Evolutionary conservation across 2,888 invertebrate genomes (phyloP).

Genomic region (Drosophila greeni): DNA sequence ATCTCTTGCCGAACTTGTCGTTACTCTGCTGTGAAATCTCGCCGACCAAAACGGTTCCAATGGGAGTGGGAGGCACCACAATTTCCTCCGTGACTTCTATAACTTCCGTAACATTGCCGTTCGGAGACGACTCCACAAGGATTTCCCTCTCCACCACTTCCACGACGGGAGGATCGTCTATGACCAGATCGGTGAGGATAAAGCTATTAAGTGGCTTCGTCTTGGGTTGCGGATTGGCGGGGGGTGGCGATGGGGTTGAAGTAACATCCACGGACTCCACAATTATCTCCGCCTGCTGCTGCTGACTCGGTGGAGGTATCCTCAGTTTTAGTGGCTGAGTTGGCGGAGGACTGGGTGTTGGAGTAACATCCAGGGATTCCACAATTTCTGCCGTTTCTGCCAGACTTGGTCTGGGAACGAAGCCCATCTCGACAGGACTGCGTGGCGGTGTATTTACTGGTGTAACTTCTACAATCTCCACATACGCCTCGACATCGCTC

Average conservation of each 20-base stretch:
- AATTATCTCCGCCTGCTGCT: constrained; percentile 5
- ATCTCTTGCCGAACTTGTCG: constrained; percentile 36
- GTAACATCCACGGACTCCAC: constrained; percentile 28
- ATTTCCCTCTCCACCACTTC: constrained; percentile 36
- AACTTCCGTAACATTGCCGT: constrained; percentile 20
- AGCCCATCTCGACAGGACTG: constrained; percentile 15
- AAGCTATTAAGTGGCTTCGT: constrained; percentile 17
- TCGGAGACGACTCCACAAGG: constrained; percentile 5
- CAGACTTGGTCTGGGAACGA: constrained; percentile 19
- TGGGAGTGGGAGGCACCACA: constrained; percentile 12
- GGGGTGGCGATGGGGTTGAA: not conserved
- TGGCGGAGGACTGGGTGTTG: constrained; percentile 23
- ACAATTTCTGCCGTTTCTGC: constrained; percentile 35
- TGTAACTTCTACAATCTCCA: constrained; percentile 24
- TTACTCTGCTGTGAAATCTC: constrained; percentile 20
- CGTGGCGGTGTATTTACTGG: constrained; percentile 20
- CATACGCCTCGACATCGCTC: constrained; percentile 22
- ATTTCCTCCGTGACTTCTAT: constrained; percentile 15
- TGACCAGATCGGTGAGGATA: constrained; percentile 27
- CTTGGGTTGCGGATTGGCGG: not conserved
- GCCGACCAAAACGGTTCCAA: constrained; percentile 25
- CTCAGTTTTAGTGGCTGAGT: constrained; percentile 16
- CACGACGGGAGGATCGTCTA: constrained; percentile 12
- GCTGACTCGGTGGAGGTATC: constrained; percentile 1
- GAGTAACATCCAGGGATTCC: constrained; percentile 31